Evolutionary conservation across 2,113 vertebrate species (phyloP).

Genomic region (Dunckerocampus dactyliophorus): DNA sequence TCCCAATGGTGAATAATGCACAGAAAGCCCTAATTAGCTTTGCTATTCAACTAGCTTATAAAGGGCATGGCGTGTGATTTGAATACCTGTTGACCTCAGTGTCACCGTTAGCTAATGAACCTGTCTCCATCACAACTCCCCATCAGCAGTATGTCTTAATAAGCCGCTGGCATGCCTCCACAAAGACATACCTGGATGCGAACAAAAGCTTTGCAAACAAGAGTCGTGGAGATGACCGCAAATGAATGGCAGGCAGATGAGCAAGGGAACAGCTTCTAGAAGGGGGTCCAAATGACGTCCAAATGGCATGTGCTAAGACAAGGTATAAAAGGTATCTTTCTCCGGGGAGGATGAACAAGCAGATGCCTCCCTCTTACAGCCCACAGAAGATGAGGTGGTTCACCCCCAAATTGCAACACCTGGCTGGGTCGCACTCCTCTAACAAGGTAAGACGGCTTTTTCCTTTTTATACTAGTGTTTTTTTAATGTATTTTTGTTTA

Average conservation of each 20-base stretch:
- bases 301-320: background rate
- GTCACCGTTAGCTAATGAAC: slow-evolving; percentile 34
- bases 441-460: slow-evolving; percentile 47
- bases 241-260: slow-evolving; percentile 46
- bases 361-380: slow-evolving; percentile 15
- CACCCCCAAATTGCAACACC: slow-evolving; percentile 22
- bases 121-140: slow-evolving; percentile 16
- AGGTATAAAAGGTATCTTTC: slow-evolving; percentile 44
- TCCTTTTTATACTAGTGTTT: background rate
- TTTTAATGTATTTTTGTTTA: background rate
- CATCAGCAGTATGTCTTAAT: slow-evolving; percentile 43
- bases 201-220: slow-evolving; percentile 10
- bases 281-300: slow-evolving; percentile 38
- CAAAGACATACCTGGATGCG: slow-evolving; percentile 43
- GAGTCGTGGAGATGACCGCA: slow-evolving; percentile 51
- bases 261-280: slow-evolving; percentile 5
- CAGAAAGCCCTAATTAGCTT: slow-evolving; percentile 41
- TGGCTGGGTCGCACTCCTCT: slow-evolving; percentile 31
- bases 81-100: background rate
- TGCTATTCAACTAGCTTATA: slow-evolving; percentile 13
- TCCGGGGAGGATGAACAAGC: slow-evolving; percentile 1
- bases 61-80: slow-evolving; percentile 19
- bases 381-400: slow-evolving; percentile 41
- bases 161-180: slow-evolving; percentile 14
- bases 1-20: slow-evolving; percentile 2